Evolutionary conservation across 2,888 invertebrate genomes (phyloP).

Genomic region (Phengaris arion): DNA sequence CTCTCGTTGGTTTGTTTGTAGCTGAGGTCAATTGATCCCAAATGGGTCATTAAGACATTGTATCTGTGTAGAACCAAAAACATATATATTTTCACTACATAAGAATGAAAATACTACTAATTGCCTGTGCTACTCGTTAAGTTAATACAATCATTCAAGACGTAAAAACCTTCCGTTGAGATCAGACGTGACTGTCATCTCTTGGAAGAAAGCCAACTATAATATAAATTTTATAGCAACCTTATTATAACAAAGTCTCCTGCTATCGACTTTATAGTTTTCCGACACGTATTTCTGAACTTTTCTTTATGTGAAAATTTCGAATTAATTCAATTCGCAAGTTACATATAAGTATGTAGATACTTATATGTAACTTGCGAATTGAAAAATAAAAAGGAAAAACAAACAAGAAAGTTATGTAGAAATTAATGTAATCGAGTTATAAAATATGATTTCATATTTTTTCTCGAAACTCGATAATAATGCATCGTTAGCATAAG

Average conservation of each 20-base stretch:
- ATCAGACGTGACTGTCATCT: conserved; percentile 27
- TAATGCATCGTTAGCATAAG: not conserved
- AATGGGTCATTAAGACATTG: not conserved
- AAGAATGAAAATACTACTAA: not conserved
- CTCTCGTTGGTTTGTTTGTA: not conserved
- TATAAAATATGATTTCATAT: no score
- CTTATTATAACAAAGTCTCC: conserved; percentile 27
- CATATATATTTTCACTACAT: not conserved
- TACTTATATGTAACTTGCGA: not conserved
- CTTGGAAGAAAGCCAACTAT: conserved; percentile 30
- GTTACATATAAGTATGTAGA: no score
- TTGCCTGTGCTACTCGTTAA: not conserved
- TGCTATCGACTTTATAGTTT: conserved; percentile 30
- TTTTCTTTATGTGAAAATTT: conserved; percentile 22
- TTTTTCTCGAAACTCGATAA: no score
- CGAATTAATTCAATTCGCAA: no score
- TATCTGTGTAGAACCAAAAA: not conserved
- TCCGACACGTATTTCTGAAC: conserved; percentile 19
- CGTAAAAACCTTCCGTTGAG: conserved; percentile 26
- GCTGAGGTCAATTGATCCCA: not conserved
- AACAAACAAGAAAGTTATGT: no score
- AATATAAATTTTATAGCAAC: conserved; percentile 23
- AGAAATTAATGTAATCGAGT: no score
- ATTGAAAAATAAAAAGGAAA: not conserved
- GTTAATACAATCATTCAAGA: conserved; percentile 1